A percentile compares a stretch with the other conserved stretches of the same genome.
These are phyloP conservation scores for Cynaeus angustus DNA, from an alignment of 2,888 invertebrate species.

Conservation along the genomic window DNA sequence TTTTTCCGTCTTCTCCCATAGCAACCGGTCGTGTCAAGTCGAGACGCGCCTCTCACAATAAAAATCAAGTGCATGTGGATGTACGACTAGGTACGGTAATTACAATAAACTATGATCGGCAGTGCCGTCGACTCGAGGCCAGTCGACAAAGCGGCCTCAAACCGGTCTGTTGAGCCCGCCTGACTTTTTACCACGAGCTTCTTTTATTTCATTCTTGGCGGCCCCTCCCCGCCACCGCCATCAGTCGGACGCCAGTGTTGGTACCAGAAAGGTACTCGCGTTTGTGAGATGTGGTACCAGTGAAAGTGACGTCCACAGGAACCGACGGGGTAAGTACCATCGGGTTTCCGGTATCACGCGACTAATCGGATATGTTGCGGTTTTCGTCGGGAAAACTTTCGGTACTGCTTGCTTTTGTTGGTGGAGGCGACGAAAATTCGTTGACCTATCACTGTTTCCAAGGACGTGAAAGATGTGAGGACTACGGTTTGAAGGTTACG, in stretches of 20 bases:
- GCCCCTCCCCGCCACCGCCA: conserved; percentile 50
- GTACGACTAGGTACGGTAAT: conserved; percentile 62
- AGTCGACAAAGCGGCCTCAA: conserved; percentile 51
- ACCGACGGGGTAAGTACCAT: conserved; percentile 10
- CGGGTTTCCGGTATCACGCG: conserved; percentile 1
- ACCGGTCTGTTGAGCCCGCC: conserved; percentile 55
- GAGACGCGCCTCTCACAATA: conserved; percentile 58
- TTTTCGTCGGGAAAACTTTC: background rate
- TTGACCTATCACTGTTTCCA: conserved; percentile 16
- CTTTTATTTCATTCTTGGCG: conserved; percentile 56
- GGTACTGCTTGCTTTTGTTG: background rate
- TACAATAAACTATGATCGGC: conserved; percentile 64
- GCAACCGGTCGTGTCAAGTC: conserved; percentile 15
- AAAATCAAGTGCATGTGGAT: conserved; percentile 61
- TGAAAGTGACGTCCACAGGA: conserved; percentile 5
- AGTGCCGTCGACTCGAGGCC: conserved; percentile 55
- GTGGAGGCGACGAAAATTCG: conserved; percentile 28
- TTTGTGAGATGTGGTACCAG: conserved; percentile 2
- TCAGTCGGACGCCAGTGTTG: conserved; percentile 26
- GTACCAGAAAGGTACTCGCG: conserved; percentile 20
- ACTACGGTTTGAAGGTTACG: conserved; percentile 3
- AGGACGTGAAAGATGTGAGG: conserved; percentile 10
- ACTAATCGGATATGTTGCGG: too few relatives aligned
- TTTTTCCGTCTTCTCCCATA: conserved; percentile 6
- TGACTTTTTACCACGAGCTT: conserved; percentile 56